Evolutionary conservation across 2,113 vertebrate genomes (phyloP).

Genomic region (Equus przewalskii): DNA sequence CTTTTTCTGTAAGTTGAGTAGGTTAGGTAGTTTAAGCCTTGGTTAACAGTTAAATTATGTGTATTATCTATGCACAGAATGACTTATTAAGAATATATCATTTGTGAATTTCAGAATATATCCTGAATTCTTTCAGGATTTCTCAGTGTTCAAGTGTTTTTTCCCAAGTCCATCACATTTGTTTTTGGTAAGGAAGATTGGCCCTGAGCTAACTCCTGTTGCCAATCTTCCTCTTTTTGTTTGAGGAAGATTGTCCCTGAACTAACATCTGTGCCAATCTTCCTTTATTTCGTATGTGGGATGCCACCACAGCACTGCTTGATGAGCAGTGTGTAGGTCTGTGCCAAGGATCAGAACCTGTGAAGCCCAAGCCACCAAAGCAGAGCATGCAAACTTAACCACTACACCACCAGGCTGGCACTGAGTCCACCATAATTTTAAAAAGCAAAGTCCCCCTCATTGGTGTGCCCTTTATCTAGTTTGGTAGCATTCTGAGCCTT

Average conservation of each 20-base stretch:
- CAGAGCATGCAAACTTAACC: no score
- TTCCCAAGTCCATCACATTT: neutral
- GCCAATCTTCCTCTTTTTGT: no score
- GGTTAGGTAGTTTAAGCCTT: neutral
- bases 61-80: neutral
- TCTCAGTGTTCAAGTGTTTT: neutral
- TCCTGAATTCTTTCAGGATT: neutral
- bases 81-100: neutral
- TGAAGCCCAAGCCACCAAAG: no score
- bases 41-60: neutral
- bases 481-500: neutral
- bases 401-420: no score
- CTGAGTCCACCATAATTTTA: neutral
- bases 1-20: neutral
- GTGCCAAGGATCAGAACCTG: no score
- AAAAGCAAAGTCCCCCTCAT: neutral
- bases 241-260: no score
- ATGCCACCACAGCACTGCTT: no score
- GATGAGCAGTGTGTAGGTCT: no score
- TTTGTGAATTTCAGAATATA: neutral
- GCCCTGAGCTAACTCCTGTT: no score
- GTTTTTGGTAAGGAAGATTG: no score
- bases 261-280: no score
- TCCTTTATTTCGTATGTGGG: no score
- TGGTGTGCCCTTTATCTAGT: neutral